Percentiles rank a stretch among this genome's conserved stretches.
Conservation (phyloP, 2,888 invertebrate genomes). For the Cyclophora punctaria region DNA sequence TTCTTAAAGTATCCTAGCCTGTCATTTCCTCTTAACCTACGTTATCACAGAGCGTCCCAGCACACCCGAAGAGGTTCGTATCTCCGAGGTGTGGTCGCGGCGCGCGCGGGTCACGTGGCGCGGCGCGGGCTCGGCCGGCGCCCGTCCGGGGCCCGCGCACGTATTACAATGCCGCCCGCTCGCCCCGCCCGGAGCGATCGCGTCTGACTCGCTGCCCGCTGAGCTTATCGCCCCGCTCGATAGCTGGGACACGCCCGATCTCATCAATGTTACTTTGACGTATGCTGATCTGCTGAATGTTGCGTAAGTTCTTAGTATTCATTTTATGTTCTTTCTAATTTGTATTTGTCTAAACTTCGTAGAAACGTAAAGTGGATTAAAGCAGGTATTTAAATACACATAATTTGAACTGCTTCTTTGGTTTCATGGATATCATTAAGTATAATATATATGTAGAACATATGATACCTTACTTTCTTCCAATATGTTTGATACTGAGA, state of each 20-base stretch:
- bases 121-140: conserved; percentile 51
- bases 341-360: conserved; percentile 2
- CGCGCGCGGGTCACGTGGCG: conserved; percentile 64
- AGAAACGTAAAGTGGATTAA: conserved; percentile 1
- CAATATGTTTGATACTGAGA: too few species aligned
- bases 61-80: conserved; percentile 60
- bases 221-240: conserved; percentile 55
- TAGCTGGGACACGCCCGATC: conserved; percentile 58
- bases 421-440: too few species aligned
- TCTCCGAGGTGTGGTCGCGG: conserved; percentile 67
- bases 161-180: conserved; percentile 58
- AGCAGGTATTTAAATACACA: too few species aligned
- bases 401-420: too few species aligned
- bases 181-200: conserved; percentile 44
- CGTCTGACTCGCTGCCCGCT: conserved; percentile 40
- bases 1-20: too few species aligned
- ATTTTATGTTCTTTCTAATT: background rate
- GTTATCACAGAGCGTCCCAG: conserved; percentile 50
- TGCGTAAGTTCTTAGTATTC: conserved; percentile 43
- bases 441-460: too few species aligned
- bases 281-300: conserved; percentile 63
- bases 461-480: too few species aligned
- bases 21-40: too few species aligned
- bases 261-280: conserved; percentile 58
- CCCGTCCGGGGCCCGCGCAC: conserved; percentile 41